A percentile compares a stretch with the other conserved stretches of the same genome.
These are phyloP conservation scores for Stenurella melanura DNA, from an alignment of 2,888 invertebrate species.

Conservation along the genomic window DNA sequence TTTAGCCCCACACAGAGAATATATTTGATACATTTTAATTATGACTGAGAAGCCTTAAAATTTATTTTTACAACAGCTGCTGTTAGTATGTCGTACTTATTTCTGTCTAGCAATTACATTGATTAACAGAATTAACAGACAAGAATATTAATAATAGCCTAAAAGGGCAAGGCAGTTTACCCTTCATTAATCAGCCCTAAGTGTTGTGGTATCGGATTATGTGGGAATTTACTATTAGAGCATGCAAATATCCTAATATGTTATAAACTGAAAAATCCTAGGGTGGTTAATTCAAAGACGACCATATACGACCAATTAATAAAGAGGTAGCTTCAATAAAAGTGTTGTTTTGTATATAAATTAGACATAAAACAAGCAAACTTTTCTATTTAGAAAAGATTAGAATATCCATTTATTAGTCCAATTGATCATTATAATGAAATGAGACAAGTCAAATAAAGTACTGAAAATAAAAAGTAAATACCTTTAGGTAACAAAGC, in stretches of 20 bases:
- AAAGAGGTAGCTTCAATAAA: no score
- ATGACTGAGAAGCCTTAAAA: neutral
- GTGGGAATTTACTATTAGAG: neutral
- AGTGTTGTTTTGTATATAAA: no score
- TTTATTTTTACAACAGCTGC: neutral
- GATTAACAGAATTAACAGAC: conserved; percentile 51
- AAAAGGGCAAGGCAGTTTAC: conserved; percentile 48
- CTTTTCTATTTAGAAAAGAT: no score
- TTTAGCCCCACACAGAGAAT: neutral
- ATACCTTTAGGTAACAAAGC: no score
- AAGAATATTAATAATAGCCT: conserved; percentile 45
- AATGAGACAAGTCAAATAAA: no score
- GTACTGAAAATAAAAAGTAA: no score
- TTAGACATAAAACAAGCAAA: no score
- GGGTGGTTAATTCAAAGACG: no score
- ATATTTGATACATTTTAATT: neutral
- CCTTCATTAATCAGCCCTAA: conserved; percentile 35
- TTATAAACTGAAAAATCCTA: no score
- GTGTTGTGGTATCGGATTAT: neutral
- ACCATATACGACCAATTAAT: no score
- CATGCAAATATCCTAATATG: neutral
- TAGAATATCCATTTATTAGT: no score
- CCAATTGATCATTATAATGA: no score
- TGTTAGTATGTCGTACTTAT: conserved; percentile 26
- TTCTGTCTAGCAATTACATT: conserved; percentile 47